Percentiles rank a stretch among this genome's conserved stretches.
Conservation (phyloP, 2,797 vertebrate species). For the Cheirogaleus major region DNA sequence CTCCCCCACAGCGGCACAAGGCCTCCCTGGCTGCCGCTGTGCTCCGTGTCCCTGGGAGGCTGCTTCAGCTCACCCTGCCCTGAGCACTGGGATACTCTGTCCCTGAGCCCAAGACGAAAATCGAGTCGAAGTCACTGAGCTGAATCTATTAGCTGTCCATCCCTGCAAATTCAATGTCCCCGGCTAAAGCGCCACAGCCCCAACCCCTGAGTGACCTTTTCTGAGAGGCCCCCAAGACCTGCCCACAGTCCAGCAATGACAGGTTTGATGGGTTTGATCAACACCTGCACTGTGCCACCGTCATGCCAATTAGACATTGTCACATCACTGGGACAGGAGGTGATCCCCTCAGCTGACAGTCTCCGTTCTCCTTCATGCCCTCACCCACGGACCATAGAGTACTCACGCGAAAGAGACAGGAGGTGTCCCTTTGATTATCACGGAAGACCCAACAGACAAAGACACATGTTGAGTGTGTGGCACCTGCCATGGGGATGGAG, state of each 20-base stretch:
- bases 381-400: too few relatives aligned
- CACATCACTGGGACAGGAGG: not conserved
- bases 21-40: not conserved
- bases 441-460: not conserved
- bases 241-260: too few relatives aligned
- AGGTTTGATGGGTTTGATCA: too few relatives aligned
- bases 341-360: too few relatives aligned
- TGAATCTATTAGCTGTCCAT: not conserved
- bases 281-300: too few relatives aligned
- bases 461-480: fast-evolving
- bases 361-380: not conserved
- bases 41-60: not conserved
- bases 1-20: fast-evolving
- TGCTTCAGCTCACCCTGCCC: not conserved
- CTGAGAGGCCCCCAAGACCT: not conserved
- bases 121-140: not conserved
- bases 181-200: not conserved
- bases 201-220: too few relatives aligned
- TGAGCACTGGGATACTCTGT: not conserved
- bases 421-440: not conserved
- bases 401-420: not conserved
- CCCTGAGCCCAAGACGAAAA: not conserved
- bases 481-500: not conserved
- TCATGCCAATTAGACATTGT: too few relatives aligned
- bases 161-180: not conserved